Evolutionary conservation across 2,797 vertebrate genomes (phyloP), one percentile per base, ranked within the genome.

Genomic region (Syndactyla subalaris): DNA sequence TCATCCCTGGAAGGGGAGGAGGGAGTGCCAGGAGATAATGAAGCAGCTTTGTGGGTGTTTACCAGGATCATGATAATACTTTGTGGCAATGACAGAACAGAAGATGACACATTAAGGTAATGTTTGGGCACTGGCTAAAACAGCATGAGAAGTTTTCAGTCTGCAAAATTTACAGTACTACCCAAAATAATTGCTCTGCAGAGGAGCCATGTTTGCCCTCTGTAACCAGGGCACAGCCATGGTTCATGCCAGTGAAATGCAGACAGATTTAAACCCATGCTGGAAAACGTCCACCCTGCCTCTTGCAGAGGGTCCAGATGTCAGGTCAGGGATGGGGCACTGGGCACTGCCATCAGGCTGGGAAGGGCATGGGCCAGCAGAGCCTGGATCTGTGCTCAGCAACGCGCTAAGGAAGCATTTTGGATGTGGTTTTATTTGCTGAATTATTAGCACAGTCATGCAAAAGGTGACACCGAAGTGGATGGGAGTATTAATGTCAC

Each of bases 21-120:
- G 92, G 34, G 82, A 94, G n/a, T 24, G 46, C 57, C 36, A 81
- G 76, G 32, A 91, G 78, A 68, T 92, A 95, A 95, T 75, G 95
- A 95, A 70, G 82, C 39, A 52, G 90, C 46, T 84, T 88, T 93
- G 93, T 95, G 85, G 91, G 88, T 93, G 95, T 96, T 96, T 89
- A 43, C 88, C 34, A 61, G 58, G 88, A 75, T 88, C 92, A 77
- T 72, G 70, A 11, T 78, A 65, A 76, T 82, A 66, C 59, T 94
- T 52, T 76, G 65, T 89, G 92, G 77, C 88, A 92, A 79, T 49
- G 21, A 58, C 24, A 43, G 92, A 88, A 86, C 48, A 86, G 86
- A 82, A 79, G 36, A 85, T 91, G 86, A 91, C 81, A 91, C 80
- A 61, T 94, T 86, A 87, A 63, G 63, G 90, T 87, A 93, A 71